Evolutionary conservation across 2,113 vertebrate genomes (phyloP).

Genomic region (Potamarius usumacintae): DNA sequence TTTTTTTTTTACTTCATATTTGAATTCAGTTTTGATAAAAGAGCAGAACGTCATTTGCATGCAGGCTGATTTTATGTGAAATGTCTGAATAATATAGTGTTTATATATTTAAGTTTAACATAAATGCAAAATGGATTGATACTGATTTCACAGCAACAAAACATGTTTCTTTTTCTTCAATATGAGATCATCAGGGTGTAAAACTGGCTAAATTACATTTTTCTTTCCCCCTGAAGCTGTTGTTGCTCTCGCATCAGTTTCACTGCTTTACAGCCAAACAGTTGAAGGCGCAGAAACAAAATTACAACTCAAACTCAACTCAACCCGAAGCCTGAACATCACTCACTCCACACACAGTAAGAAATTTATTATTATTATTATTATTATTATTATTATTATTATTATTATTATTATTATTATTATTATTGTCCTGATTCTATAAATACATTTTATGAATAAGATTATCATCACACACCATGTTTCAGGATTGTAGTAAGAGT

Average conservation of each 20-base stretch:
- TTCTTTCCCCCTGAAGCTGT: not conserved
- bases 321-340: not conserved
- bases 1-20: too few species aligned
- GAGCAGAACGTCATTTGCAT: not conserved
- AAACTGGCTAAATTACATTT: not conserved
- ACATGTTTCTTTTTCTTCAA: not conserved
- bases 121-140: not conserved
- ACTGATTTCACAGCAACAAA: not conserved
- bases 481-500: not conserved
- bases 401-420: not conserved
- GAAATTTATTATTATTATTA: too few species aligned
- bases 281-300: not conserved
- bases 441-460: not conserved
- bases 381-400: not conserved
- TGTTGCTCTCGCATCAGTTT: not conserved
- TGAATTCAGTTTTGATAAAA: not conserved
- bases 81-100: not conserved
- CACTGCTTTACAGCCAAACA: constrained; percentile 1
- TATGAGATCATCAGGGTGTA: not conserved
- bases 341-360: not conserved
- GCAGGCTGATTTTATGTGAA: not conserved
- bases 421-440: not conserved
- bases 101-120: not conserved
- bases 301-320: not conserved
- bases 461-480: too few species aligned